Base-by-base conservation (phyloP, 2,113 vertebrate species). In the Leptobrachium leishanense region DNA sequence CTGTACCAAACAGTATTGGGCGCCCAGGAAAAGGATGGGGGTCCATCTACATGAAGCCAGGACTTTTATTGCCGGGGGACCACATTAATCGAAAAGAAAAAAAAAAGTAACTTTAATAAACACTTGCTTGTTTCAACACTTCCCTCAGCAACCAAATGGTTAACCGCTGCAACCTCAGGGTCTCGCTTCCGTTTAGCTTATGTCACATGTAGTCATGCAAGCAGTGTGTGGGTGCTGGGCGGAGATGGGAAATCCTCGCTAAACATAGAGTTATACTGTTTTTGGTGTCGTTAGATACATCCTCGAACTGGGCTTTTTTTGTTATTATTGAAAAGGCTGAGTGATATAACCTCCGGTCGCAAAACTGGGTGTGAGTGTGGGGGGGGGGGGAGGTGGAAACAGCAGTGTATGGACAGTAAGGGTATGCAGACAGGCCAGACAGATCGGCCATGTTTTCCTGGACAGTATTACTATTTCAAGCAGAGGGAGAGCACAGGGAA, bases 131-230 rank as follows among this genome's bases (percentile, higher is more conserved):
- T 31, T 68, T 6, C 40, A 1, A 31, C 20, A 31, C 20, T 55
- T 42, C 6, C 54, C 40, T 44, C 46, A 68, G 39, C 65, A 75
- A 13, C 43, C n/a, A 15, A 66, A 75, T 44, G 41, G 57, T 74
- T 74, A 75, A 75, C 73, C 73, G 44, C 42, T 5, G 7, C 40
- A 11, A 76, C 74, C 74, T 5, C 74, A 76, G 20, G 9, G 46
- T 76, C 12, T 76, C 64, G 68, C 65, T 42, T 76, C 74, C 65
- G 50, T 20, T 15, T 13, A 31, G 2, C 39, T 53, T 40, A 50
- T 31, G 73, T 75, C 63, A 75, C 62, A 40, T 6, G 12, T 3
- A 43, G 72, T 70, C 70, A 62, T 43, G 31, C 44, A 4, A 44
- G 44, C n/a, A 53, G 69, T 41, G 63, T 1, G 74, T 12, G 8